Conservation (phyloP, 2,797 vertebrate genomes). For the Parauchenoglanis ngamensis region DNA sequence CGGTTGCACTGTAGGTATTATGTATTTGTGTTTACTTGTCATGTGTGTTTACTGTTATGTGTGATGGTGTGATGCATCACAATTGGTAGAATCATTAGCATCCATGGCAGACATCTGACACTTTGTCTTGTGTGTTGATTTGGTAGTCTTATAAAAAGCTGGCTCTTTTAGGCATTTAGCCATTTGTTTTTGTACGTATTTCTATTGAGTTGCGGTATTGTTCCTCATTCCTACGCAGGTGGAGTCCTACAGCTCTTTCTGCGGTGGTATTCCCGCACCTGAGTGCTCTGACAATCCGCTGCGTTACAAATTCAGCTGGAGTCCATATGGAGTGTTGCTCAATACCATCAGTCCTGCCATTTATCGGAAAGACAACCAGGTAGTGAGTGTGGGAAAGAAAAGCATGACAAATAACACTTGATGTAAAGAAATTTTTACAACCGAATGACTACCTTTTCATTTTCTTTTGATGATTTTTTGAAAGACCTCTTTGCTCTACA, state of each 20-base stretch:
- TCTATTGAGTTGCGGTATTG: neutral
- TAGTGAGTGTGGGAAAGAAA: slow-evolving; percentile 56
- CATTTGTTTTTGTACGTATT: neutral
- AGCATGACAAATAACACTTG: neutral
- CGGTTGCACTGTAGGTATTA: slow-evolving; percentile 81
- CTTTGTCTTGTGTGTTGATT: slow-evolving; percentile 52
- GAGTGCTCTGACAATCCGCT: slow-evolving; percentile 94
- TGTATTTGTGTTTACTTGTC: slow-evolving; percentile 48
- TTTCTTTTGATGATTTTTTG: neutral
- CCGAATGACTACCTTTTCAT: neutral
- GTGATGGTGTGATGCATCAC: slow-evolving; percentile 44
- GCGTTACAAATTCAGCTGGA: slow-evolving; percentile 99
- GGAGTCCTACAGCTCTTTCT: slow-evolving; percentile 91
- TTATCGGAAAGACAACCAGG: slow-evolving; percentile 86
- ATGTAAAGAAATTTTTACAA: neutral
- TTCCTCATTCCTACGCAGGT: slow-evolving; percentile 71
- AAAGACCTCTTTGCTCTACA: neutral
- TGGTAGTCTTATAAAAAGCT: slow-evolving; percentile 10
- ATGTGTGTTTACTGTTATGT: slow-evolving; percentile 49
- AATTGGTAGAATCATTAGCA: slow-evolving; percentile 49
- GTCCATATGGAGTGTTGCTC: slow-evolving; percentile 87
- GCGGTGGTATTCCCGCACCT: slow-evolving; percentile 90
- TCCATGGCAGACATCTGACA: slow-evolving; percentile 49
- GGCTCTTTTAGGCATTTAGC: neutral
- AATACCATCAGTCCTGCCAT: slow-evolving; percentile 86